A percentile compares a stretch with the other conserved stretches of the same genome.
phyloP scores from a whole-genome alignment of 2,797 vertebrate species.

The Huso huso region DNA sequence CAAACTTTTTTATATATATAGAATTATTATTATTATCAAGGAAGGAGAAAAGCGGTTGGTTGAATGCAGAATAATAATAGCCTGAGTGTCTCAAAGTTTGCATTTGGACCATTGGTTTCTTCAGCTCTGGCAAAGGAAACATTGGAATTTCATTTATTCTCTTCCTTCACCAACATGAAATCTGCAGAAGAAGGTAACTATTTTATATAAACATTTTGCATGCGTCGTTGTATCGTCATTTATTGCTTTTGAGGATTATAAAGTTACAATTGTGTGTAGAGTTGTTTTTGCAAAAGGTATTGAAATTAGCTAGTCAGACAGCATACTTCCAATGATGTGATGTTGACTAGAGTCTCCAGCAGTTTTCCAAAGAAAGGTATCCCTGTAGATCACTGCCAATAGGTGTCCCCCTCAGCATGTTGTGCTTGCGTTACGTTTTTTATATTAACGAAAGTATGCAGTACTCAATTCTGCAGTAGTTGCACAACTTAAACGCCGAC shows the following conservation, averaged over 20 bases:
- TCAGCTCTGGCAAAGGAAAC: constrained; percentile 52
- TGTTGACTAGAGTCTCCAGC: too few relatives aligned
- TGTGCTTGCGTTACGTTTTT: too few relatives aligned
- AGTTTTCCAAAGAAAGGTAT: too few relatives aligned
- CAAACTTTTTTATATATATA: constrained; percentile 1
- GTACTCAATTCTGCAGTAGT: too few relatives aligned
- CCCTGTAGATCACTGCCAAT: constrained; percentile 37
- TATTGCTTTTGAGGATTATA: too few relatives aligned
- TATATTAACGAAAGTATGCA: too few relatives aligned
- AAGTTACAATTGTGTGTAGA: too few relatives aligned
- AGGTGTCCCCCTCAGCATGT: constrained; percentile 49
- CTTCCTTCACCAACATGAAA: constrained; percentile 75
- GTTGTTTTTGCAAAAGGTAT: too few relatives aligned
- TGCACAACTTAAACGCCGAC: too few relatives aligned
- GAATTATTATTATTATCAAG: constrained; percentile 9
- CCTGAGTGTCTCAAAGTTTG: constrained; percentile 58
- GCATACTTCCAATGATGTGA: too few relatives aligned
- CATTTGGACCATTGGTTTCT: constrained; percentile 59
- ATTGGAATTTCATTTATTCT: constrained; percentile 46
- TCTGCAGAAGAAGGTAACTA: constrained; percentile 88
- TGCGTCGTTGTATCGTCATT: not conserved
- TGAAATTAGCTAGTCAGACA: too few relatives aligned
- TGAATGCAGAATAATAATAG: constrained; percentile 63
- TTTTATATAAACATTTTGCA: not conserved
- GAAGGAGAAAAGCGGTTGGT: constrained; percentile 45